These are phyloP conservation scores for Cosmia trapezina DNA, from an alignment of 2,888 invertebrate species.

Conservation along the genomic window DNA sequence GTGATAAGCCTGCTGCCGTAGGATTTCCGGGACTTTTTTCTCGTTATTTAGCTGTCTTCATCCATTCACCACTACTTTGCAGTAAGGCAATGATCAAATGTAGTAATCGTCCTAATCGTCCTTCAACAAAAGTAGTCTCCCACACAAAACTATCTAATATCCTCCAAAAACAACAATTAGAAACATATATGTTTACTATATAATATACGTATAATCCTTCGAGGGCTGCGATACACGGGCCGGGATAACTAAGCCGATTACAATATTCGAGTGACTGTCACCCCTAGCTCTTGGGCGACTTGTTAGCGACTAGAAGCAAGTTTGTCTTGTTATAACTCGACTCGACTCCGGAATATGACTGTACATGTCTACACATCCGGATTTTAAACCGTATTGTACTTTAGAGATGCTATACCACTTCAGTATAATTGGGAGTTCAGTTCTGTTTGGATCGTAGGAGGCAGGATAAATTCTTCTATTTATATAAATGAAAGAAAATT, in stretches of 20 bases:
- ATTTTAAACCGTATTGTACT: slow-evolving; percentile 65
- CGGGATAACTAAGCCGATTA: slow-evolving; percentile 82
- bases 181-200: slow-evolving; percentile 28
- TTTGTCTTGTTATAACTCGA: slow-evolving; percentile 82
- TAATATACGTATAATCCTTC: slow-evolving; percentile 55
- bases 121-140: not conserved
- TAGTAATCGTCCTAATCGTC: not conserved
- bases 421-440: slow-evolving; percentile 60
- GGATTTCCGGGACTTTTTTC: not conserved
- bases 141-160: not conserved
- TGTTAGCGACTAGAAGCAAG: slow-evolving; percentile 80
- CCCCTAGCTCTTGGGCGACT: slow-evolving; percentile 73
- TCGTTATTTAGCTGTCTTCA: too few relatives aligned
- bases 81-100: not conserved
- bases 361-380: slow-evolving; percentile 68
- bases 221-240: slow-evolving; percentile 70
- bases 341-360: slow-evolving; percentile 64
- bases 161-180: slow-evolving; percentile 17
- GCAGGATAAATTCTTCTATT: not conserved
- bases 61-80: not conserved
- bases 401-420: slow-evolving; percentile 54
- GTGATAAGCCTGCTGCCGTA: too few relatives aligned
- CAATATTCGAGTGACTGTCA: slow-evolving; percentile 74
- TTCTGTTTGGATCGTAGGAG: slow-evolving; percentile 16
- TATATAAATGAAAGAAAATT: slow-evolving; percentile 2